Evolutionary conservation across 2,888 invertebrate genomes (phyloP).

Genomic region (Agriotes lineatus): DNA sequence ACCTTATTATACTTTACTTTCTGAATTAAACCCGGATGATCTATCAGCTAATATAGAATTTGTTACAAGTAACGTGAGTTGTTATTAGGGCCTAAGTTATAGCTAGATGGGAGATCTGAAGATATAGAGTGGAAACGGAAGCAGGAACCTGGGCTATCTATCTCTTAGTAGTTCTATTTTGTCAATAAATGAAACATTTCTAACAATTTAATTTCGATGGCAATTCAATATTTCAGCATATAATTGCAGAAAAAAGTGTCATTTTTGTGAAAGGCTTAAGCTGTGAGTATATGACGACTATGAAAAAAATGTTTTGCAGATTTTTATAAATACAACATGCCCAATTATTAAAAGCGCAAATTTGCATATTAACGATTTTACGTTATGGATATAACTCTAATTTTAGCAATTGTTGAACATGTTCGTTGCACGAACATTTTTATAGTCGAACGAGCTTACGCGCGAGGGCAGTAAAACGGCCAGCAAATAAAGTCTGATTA

Average conservation of each 20-base stretch:
- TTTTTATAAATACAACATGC: too few relatives aligned
- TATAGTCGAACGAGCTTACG: too few relatives aligned
- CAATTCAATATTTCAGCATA: not conserved
- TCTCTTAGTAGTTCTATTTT: too few relatives aligned
- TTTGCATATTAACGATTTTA: too few relatives aligned
- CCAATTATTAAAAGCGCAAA: too few relatives aligned
- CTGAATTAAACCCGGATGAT: not conserved
- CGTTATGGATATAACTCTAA: too few relatives aligned
- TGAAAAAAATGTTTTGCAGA: too few relatives aligned
- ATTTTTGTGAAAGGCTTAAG: constrained; percentile 2
- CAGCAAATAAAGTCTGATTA: too few relatives aligned
- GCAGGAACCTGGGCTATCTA: not conserved
- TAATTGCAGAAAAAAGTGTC: not conserved
- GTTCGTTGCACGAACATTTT: too few relatives aligned
- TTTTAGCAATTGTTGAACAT: too few relatives aligned
- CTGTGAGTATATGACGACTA: not conserved
- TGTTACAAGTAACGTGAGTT: not conserved
- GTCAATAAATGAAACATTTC: not conserved
- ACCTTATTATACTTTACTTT: not conserved
- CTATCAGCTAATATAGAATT: not conserved
- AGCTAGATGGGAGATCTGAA: constrained; percentile 1
- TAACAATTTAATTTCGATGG: not conserved
- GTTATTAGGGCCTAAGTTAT: constrained; percentile 6
- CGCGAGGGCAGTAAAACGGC: too few relatives aligned
- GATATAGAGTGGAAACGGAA: not conserved